Evolutionary conservation across 1,140 invertebrate genomes (phyloP).

Genomic region (Cyclargus thomasi): DNA sequence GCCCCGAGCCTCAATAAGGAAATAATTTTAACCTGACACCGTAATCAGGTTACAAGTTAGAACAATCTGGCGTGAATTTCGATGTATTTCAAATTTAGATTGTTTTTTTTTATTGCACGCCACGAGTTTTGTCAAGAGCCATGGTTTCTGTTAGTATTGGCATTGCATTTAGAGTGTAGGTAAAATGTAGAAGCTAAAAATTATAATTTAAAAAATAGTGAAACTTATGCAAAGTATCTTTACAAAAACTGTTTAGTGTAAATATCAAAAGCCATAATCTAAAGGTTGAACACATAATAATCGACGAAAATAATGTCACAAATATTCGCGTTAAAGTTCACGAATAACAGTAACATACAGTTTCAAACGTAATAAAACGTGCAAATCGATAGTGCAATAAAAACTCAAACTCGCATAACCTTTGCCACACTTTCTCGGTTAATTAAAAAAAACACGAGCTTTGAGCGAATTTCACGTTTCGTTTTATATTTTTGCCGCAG

Average conservation of each 20-base stretch:
- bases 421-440: slow-evolving; percentile 10
- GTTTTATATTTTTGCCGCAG: no score
- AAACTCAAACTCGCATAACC: slow-evolving; percentile 8
- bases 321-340: background rate
- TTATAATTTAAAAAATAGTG: no score
- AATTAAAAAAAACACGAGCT: background rate
- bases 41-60: slow-evolving; percentile 11
- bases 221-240: no score
- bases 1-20: slow-evolving; percentile 24
- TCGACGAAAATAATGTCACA: background rate
- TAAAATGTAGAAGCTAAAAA: no score
- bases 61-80: background rate
- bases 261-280: no score
- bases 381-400: slow-evolving; percentile 5
- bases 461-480: background rate
- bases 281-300: background rate
- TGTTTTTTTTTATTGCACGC: background rate
- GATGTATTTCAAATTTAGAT: background rate
- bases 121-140: no score
- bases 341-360: background rate
- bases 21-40: slow-evolving; percentile 21
- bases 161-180: no score
- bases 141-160: no score
- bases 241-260: no score
- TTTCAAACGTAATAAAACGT: background rate